Evolutionary conservation across 2,113 vertebrate genomes (phyloP), one percentile per base, ranked within the genome.

Genomic region (Charina bottae): DNA sequence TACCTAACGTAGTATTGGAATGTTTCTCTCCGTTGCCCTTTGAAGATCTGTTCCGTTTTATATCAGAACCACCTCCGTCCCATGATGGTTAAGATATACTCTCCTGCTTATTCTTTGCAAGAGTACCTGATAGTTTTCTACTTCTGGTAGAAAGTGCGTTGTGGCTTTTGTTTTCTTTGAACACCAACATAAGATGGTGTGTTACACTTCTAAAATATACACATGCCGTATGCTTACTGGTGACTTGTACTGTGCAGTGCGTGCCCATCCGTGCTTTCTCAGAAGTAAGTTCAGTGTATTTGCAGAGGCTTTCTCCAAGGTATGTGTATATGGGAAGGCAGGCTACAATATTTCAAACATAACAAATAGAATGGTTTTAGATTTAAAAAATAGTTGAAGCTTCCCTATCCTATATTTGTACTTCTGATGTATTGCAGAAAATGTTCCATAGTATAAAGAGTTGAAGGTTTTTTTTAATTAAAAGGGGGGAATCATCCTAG

Each of bases 181-280:
- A 89, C 21, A 89, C 17, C 87, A 53, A 60, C 60, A 37, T 49
- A 64, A 62, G 24, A 54, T 37, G n/a, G 15, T 7, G 55, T 88
- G 7, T 89, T 62, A 28, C 64, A 17, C 54, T 72, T 62, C 72
- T 33, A 85, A 92, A 92, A 58, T 92, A 37, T 89, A 49, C 24
- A 64, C 53, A 64, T n/a, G 62, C 2, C 91, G 28, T 84, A 64
- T 72, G 84, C 42, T 62, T 64, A 49, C 42, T 54, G 10, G 84
- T 60, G 85, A 54, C n/a, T 83, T 89, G 78, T 54, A 17, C 72
- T 28, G 46, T 68, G 60, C 49, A 54, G 60, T 53, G 60, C 88
- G 46, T 54, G 49, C 46, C 46, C n/a, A 28, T 54, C 0, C 19
- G n/a, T 9, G 46, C 19, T 89, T 53, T 21, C 62, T 33, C 60